Base-by-base conservation (phyloP, 2,113 vertebrate genomes). In the Dromaius novaehollandiae region DNA sequence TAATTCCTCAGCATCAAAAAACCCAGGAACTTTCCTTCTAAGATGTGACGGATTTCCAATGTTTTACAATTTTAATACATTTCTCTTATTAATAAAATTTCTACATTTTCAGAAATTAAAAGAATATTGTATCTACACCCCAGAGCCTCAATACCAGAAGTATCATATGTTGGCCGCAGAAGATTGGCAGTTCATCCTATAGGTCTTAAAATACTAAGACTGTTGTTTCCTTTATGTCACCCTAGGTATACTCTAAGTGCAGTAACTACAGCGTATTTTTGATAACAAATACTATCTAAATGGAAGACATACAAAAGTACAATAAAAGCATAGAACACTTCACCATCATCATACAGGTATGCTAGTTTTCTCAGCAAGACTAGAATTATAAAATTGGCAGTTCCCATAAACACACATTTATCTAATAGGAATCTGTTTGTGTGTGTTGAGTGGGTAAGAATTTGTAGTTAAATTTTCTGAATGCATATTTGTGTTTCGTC, bases 401-500 rank as follows among this genome's bases (percentile, higher is more conserved):
- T 56, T 71, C 48, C 48, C 68, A 53, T 73, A 88, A 93, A 85
- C 44, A 82, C 82, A 60, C 18, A 40, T 82, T 94, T 91, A 82
- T 95, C 94, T 87, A 95, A 82, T 5, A 85, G 18, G 44, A 79
- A 92, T 90, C 84, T 92, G 50, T 80, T 83, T 86, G 44, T 40
- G 78, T 66, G 13, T 11, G 30, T 44, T 46, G 63, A 92, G 74
- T 14, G 16, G 73, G 61, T 38, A 81, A 93, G 80, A 94, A 89
- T 85, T 91, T 91, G 75, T 66, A 91, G 91, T 96, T 74, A 95
- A 95, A 87, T 77, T 87, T 92, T 65, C 66, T 56, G 74, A 91
- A 70, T 66, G 74, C 32, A 7, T 77, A 77, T 87, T 92, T 96
- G 36, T 80, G 82, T 95, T 96, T 91, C 24, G 0, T 94, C 88